These are phyloP conservation scores for Gouania willdenowi DNA, from an alignment of 2,797 vertebrate species.

Conservation along the genomic window DNA sequence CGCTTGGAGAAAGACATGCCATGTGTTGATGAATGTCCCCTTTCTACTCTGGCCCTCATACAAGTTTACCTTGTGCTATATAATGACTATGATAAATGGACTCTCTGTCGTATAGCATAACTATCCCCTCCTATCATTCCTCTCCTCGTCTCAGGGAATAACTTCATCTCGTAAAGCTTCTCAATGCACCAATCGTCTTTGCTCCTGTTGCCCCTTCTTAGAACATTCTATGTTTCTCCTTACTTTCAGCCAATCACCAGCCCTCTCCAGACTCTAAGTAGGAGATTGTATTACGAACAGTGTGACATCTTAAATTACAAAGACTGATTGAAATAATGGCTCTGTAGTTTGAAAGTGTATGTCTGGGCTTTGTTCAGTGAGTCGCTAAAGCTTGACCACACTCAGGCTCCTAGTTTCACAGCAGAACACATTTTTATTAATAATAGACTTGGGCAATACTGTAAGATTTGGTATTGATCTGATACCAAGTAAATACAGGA, in stretches of 20 bases:
- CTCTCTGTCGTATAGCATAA: slow-evolving; percentile 51
- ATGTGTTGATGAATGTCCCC: slow-evolving; percentile 69
- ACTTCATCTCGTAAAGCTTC: slow-evolving; percentile 46
- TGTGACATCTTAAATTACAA: slow-evolving; percentile 30
- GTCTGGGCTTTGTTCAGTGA: no score
- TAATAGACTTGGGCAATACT: no score
- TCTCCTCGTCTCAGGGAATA: slow-evolving; percentile 16
- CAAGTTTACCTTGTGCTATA: slow-evolving; percentile 40
- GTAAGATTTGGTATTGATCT: no score
- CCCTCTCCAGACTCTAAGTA: slow-evolving; percentile 10
- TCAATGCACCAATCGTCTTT: slow-evolving; percentile 5
- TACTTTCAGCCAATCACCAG: slow-evolving; percentile 17
- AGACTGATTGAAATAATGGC: slow-evolving; percentile 58
- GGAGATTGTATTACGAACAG: slow-evolving; percentile 24
- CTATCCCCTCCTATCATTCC: slow-evolving; percentile 48
- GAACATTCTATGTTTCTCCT: slow-evolving; percentile 4
- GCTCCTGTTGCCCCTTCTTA: slow-evolving; percentile 1
- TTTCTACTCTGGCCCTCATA: slow-evolving; percentile 45
- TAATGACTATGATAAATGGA: slow-evolving; percentile 65
- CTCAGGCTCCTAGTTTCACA: not conserved
- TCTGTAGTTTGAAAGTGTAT: slow-evolving; percentile 31
- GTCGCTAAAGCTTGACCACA: not conserved
- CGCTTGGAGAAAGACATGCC: slow-evolving; percentile 48
- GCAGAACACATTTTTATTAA: not conserved
- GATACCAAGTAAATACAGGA: no score